These are phyloP conservation scores for Rhinichthys klamathensis DNA, from an alignment of 2,113 vertebrate genomes.

Conservation along the genomic window DNA sequence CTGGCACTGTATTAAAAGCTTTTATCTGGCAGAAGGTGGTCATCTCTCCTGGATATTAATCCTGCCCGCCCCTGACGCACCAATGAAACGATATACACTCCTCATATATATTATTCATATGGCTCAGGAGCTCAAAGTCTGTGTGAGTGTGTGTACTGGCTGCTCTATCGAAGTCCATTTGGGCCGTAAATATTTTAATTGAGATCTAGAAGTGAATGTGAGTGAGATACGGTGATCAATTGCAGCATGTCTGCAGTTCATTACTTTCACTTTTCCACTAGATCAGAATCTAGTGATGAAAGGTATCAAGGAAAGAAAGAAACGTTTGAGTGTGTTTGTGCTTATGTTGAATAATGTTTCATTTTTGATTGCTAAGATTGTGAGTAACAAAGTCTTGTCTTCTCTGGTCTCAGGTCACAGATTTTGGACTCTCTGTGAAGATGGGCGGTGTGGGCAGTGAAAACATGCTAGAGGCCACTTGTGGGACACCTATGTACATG, in stretches of 20 bases:
- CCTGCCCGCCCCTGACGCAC: slow-evolving; percentile 41
- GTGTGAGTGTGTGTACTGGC: slow-evolving; percentile 50
- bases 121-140: slow-evolving; percentile 7
- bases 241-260: slow-evolving; percentile 22
- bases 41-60: slow-evolving; percentile 53
- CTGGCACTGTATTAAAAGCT: slow-evolving; percentile 56
- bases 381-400: background rate
- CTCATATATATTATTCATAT: slow-evolving; percentile 57
- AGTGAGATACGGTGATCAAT: slow-evolving; percentile 12
- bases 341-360: background rate
- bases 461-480: slow-evolving; percentile 80
- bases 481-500: slow-evolving; percentile 85
- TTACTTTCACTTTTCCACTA: slow-evolving; percentile 31
- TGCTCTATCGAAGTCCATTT: slow-evolving; percentile 15
- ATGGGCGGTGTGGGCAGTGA: slow-evolving; percentile 79
- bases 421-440: slow-evolving; percentile 85
- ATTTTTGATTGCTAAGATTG: slow-evolving; percentile 23
- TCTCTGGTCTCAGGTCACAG: slow-evolving; percentile 77
- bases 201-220: slow-evolving; percentile 10
- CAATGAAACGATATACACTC: slow-evolving; percentile 50
- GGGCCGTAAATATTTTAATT: slow-evolving; percentile 43
- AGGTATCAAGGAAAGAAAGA: background rate
- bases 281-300: slow-evolving; percentile 33
- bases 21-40: slow-evolving; percentile 58
- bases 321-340: slow-evolving; percentile 10